Conservation (phyloP, 2,888 invertebrate species). For the Brachyptera risi region DNA sequence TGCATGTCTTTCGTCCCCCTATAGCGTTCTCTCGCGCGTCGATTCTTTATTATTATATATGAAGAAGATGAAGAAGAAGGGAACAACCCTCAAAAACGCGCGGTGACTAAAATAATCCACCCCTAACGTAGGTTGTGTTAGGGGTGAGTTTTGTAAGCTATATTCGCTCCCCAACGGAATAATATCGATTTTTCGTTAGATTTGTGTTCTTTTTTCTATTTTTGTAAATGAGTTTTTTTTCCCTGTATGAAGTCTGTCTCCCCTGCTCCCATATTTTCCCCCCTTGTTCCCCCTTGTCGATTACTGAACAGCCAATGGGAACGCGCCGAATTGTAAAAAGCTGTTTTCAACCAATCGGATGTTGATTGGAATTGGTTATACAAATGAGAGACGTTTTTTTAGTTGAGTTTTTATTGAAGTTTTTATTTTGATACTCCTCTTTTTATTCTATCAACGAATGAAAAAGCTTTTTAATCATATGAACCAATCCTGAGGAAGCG, state of each 20-base stretch:
- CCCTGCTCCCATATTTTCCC: too few relatives aligned
- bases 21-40: neutral
- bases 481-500: too few relatives aligned
- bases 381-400: neutral
- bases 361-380: neutral
- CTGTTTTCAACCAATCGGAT: neutral
- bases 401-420: neutral
- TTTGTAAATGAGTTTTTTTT: slow-evolving; percentile 1
- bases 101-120: slow-evolving; percentile 18
- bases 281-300: too few relatives aligned
- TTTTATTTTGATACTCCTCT: slow-evolving; percentile 6
- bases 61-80: neutral
- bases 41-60: neutral
- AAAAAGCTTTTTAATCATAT: too few relatives aligned
- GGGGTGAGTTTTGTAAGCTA: slow-evolving; percentile 11
- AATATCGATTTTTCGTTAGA: neutral
- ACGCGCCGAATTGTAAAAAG: neutral
- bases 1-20: neutral
- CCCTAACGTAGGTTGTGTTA: slow-evolving; percentile 9
- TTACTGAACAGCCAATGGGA: too few relatives aligned
- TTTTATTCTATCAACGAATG: neutral
- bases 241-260: neutral
- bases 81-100: slow-evolving; percentile 18
- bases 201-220: neutral
- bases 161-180: too few relatives aligned